phyloP scores from a whole-genome alignment of 2,888 invertebrate genomes.

The Erynnis tages region DNA sequence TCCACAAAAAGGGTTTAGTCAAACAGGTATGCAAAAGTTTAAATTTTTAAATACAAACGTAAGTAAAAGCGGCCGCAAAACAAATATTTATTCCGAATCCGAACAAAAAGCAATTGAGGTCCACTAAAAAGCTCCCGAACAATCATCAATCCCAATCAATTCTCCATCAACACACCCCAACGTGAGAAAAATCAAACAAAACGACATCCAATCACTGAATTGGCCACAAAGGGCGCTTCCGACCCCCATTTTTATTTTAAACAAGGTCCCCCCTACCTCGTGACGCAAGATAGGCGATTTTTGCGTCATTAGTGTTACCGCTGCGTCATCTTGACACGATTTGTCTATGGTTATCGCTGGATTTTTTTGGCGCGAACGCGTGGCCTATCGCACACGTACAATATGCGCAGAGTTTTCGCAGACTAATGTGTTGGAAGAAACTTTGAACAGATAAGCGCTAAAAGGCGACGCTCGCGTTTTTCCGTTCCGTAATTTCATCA shows the following conservation, averaged over 20 bases:
- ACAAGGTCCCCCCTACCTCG: conserved; percentile 57
- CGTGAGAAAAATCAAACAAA: conserved; percentile 76
- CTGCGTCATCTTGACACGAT: conserved; percentile 72
- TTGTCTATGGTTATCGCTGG: conserved; percentile 75
- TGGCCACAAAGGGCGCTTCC: conserved; percentile 58
- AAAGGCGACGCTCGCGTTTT: conserved; percentile 58
- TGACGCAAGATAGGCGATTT: conserved; percentile 65
- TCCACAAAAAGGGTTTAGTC: neutral
- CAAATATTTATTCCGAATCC: conserved; percentile 20
- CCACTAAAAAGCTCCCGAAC: conserved; percentile 42
- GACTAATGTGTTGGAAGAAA: conserved; percentile 75
- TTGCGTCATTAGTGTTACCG: conserved; percentile 73
- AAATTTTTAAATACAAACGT: conserved; percentile 11
- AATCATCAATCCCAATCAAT: conserved; percentile 78
- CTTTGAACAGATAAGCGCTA: conserved; percentile 65
- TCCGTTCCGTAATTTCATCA: conserved; percentile 38
- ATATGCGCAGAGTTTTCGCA: conserved; percentile 71
- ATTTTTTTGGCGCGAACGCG: conserved; percentile 59
- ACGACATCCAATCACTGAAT: conserved; percentile 56
- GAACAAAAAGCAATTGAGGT: conserved; percentile 27
- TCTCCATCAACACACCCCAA: conserved; percentile 54
- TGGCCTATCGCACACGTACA: conserved; percentile 66
- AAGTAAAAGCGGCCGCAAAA: conserved; percentile 9
- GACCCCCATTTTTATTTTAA: conserved; percentile 54
- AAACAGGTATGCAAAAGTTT: neutral